These are phyloP conservation scores for Drosophila anceps DNA, from an alignment of 2,888 invertebrate species.

Conservation along the genomic window DNA sequence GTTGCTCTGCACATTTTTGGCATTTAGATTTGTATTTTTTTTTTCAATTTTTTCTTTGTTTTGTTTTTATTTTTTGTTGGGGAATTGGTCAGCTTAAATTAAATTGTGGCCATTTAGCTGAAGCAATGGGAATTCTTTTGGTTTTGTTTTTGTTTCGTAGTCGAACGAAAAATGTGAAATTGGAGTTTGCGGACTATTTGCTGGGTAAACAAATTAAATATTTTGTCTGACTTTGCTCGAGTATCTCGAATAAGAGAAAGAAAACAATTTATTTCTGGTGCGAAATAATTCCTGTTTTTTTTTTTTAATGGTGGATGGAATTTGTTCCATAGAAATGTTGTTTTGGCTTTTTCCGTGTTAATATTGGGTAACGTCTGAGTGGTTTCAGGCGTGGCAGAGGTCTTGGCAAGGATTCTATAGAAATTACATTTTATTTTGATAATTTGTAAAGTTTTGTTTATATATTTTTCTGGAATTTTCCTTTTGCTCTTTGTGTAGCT, in stretches of 20 bases:
- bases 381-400: neutral
- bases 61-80: neutral
- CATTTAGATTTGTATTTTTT: conserved; percentile 41
- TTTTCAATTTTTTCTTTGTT: conserved; percentile 17
- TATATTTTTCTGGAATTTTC: too few species aligned
- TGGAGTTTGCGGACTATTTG: conserved; percentile 10
- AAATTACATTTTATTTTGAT: neutral
- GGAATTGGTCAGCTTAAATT: conserved; percentile 65
- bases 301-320: neutral
- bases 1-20: conserved; percentile 43
- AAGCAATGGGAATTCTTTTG: conserved; percentile 44
- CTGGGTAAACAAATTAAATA: conserved; percentile 10
- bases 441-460: too few species aligned
- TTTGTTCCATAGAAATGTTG: neutral
- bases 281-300: conserved; percentile 1
- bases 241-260: neutral
- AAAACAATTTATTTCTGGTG: conserved; percentile 3
- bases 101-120: conserved; percentile 62
- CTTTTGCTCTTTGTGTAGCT: neutral
- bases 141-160: conserved; percentile 1
- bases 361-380: neutral
- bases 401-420: neutral
- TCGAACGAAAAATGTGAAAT: neutral
- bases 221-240: conserved; percentile 3
- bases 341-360: neutral